phyloP scores from a whole-genome alignment of 2,888 invertebrate genomes.

The Ligdia adustata region DNA sequence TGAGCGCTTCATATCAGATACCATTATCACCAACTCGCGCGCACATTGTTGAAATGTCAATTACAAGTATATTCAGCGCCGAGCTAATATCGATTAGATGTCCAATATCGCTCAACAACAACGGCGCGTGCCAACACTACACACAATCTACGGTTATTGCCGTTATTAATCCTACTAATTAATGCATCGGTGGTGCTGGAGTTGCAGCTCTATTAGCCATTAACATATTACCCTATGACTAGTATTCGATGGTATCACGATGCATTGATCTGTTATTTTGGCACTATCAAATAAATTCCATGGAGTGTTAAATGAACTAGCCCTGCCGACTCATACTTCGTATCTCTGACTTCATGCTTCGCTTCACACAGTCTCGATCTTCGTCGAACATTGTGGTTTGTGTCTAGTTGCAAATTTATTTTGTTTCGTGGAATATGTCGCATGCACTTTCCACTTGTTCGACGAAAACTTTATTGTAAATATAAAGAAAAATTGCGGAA shows the following conservation, averaged over 20 bases:
- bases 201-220: conserved; percentile 26
- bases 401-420: conserved; percentile 43
- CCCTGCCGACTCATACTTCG: conserved; percentile 37
- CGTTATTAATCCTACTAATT: conserved; percentile 54
- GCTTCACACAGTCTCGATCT: conserved; percentile 46
- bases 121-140: conserved; percentile 41
- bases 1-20: conserved; percentile 16
- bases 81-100: conserved; percentile 45
- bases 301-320: conserved; percentile 38
- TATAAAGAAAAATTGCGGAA: conserved; percentile 29
- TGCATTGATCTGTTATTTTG: conserved; percentile 24
- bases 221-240: conserved; percentile 22
- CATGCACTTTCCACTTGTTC: conserved; percentile 32
- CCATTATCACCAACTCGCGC: conserved; percentile 36
- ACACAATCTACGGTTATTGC: conserved; percentile 38
- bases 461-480: conserved; percentile 31
- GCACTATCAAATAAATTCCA: conserved; percentile 31
- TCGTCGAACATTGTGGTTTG: conserved; percentile 46
- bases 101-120: conserved; percentile 41
- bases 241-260: conserved; percentile 19
- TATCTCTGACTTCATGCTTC: conserved; percentile 61
- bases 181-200: conserved; percentile 39
- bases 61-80: conserved; percentile 39
- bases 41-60: conserved; percentile 42
- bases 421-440: conserved; percentile 44